These are phyloP conservation scores for Papilio dardanus DNA, from an alignment of 1,140 invertebrate genomes.

Conservation along the genomic window DNA sequence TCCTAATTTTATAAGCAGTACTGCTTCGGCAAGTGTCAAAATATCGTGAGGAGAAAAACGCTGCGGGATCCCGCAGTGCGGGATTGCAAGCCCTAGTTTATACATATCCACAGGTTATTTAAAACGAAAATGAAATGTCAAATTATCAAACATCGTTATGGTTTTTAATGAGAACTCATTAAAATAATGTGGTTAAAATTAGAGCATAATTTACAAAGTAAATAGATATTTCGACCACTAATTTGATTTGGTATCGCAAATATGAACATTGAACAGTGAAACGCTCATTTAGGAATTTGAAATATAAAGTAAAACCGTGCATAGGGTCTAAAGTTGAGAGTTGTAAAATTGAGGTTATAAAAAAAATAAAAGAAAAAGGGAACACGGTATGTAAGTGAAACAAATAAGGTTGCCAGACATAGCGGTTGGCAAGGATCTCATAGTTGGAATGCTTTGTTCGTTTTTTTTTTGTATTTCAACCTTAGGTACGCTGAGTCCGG, in stretches of 20 bases:
- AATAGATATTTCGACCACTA: neutral
- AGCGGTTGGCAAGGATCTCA: constrained; percentile 50
- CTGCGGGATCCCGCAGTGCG: too few species aligned
- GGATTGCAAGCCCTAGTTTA: too few species aligned
- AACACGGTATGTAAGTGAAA: constrained; percentile 55
- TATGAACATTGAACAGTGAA: neutral
- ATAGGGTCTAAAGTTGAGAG: constrained; percentile 48
- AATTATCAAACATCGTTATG: neutral
- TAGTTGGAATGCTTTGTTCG: constrained; percentile 59
- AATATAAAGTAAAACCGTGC: neutral
- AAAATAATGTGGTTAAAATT: neutral
- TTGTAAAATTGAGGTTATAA: constrained; percentile 60
- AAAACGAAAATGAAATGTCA: neutral
- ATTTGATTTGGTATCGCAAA: neutral
- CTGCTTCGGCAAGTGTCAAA: too few species aligned
- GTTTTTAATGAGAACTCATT: neutral
- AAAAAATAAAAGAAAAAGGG: constrained; percentile 48
- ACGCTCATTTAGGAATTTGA: neutral
- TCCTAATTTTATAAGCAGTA: too few species aligned
- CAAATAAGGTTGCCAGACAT: constrained; percentile 66
- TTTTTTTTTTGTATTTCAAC: constrained; percentile 61
- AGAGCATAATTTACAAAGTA: neutral
- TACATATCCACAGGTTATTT: too few species aligned
- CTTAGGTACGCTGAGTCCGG: constrained; percentile 52
- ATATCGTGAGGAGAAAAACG: too few species aligned